Base-by-base conservation (phyloP, 2,888 invertebrate genomes). In the Embidobia sp. region DNA sequence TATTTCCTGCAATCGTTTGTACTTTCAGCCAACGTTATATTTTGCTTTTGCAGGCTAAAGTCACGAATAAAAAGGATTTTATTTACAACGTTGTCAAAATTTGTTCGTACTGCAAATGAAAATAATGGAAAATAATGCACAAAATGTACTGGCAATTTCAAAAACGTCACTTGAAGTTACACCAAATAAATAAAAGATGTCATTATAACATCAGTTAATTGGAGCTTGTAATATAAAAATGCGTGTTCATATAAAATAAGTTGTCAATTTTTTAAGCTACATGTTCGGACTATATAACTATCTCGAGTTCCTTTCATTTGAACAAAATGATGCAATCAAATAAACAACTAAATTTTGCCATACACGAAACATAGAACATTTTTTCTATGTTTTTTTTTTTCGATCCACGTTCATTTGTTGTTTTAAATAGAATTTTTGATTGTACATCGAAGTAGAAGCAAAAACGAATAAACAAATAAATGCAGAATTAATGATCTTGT, bases 1-100 rank as follows among this genome's bases (percentile, higher is more conserved):
- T n/a, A 46, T 29, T 63, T 49, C 10, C 15, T 42, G 31, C 40
- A 11, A 42, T 49, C 42, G 40, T 51, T 64, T 49, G 40, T 19
- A 27, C 19, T 37, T 35, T 48, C 40, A 13, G 19, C 29, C 42
- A 6, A 49, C 18, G 18, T 31, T 49, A 18, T 18, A 31, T 31
- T 8, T 16, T 6, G 27, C 27, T 15, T 29, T 6, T 4, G 19
- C n/a, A n/a, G n/a, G n/a, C n/a, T n/a, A n/a, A n/a, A n/a, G n/a
- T n/a, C n/a, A n/a, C n/a, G 8, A 2, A 15, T 7, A 46, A 46
- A 16, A 5, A 49, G 11, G 10, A 22, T 6, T 11, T 22, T 22
- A n/a, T 53, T 46, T 29, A 16, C 29, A 31, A n/a, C 11, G 1
- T 22, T 29, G 8, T 13, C 22, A 22, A 22, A 22, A 22, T 22